These are phyloP conservation scores for Tenodera sinensis DNA, from an alignment of 2,888 invertebrate genomes.

Conservation along the genomic window DNA sequence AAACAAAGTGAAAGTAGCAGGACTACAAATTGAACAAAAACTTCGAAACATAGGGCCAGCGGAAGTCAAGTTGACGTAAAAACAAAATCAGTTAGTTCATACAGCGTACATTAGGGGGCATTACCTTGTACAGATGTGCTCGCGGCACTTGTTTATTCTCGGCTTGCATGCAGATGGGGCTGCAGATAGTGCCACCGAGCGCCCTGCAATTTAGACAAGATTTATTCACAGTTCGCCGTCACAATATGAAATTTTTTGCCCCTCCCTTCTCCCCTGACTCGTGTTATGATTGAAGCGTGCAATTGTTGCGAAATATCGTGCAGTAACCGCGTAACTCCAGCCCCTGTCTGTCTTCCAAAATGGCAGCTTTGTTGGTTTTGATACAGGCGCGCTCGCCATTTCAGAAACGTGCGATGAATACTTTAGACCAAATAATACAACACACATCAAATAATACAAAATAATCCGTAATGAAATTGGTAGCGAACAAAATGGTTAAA, in stretches of 20 bases:
- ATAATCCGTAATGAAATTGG: no score
- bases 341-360: neutral
- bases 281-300: slow-evolving; percentile 12
- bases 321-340: neutral
- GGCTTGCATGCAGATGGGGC: neutral
- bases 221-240: slow-evolving; percentile 9
- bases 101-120: neutral
- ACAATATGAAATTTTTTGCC: slow-evolving; percentile 10
- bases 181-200: neutral
- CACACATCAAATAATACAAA: no score
- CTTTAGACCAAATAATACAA: no score
- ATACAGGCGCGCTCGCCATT: neutral
- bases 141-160: neutral
- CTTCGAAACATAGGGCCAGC: neutral
- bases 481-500: no score
- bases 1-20: neutral
- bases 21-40: neutral
- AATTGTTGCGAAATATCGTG: neutral
- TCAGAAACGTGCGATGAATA: no score
- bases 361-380: neutral
- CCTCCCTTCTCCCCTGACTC: neutral
- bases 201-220: slow-evolving; percentile 1
- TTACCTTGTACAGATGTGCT: neutral
- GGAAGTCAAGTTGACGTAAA: neutral
- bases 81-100: neutral